Conservation (phyloP, 2,888 invertebrate genomes). For the Ptilodon capucinus region DNA sequence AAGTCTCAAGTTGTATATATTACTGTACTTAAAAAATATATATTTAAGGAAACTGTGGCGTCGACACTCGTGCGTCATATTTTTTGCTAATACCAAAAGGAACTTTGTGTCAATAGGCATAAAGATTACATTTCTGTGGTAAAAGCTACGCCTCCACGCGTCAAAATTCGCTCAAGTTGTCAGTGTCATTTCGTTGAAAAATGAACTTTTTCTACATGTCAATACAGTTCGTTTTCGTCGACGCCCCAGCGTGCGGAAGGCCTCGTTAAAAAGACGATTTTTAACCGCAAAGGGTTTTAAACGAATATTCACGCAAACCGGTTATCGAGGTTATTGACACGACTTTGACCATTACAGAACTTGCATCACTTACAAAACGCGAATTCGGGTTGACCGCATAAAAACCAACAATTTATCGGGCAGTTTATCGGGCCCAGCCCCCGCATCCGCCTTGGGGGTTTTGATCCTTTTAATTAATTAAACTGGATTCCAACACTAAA, state of each 20-base stretch:
- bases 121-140: too few species aligned
- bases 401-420: conserved; percentile 50
- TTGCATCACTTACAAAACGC: conserved; percentile 62
- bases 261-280: conserved; percentile 8
- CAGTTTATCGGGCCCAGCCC: conserved; percentile 52
- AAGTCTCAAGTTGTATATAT: not conserved
- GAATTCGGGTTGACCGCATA: conserved; percentile 47
- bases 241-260: too few species aligned
- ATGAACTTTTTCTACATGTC: too few species aligned
- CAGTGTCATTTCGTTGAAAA: too few species aligned
- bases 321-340: conserved; percentile 64
- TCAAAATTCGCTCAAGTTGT: too few species aligned
- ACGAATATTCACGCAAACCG: conserved; percentile 49
- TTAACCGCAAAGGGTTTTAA: conserved; percentile 40
- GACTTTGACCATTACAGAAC: conserved; percentile 61
- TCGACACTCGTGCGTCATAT: too few species aligned
- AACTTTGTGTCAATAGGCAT: too few species aligned
- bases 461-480: conserved; percentile 47
- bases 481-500: conserved; percentile 12
- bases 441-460: conserved; percentile 30
- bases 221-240: too few species aligned
- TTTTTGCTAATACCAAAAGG: too few species aligned
- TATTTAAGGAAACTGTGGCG: too few species aligned
- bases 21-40: conserved; percentile 10
- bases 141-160: too few species aligned